A percentile compares a stretch with the other conserved stretches of the same genome.
phyloP scores from a whole-genome alignment of 1,140 invertebrate genomes.

The Sminthurides bifidus region DNA sequence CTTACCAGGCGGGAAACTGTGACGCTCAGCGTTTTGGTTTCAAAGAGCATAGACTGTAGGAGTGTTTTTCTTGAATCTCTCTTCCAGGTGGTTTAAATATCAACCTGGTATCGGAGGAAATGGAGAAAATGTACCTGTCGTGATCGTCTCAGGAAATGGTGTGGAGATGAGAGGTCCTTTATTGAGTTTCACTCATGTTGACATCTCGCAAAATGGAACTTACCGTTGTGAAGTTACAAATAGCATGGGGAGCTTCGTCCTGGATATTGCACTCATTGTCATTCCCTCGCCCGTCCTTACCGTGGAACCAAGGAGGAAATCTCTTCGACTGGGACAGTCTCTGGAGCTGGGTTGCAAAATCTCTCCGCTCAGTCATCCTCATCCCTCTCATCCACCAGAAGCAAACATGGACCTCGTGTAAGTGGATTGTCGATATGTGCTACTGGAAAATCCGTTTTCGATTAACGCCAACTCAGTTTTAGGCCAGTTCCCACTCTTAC shows the following conservation, averaged over 20 bases:
- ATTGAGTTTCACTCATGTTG: conserved; percentile 15
- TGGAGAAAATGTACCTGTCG: conserved; percentile 7
- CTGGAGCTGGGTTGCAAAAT: conserved; percentile 43
- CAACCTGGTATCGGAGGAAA: background rate
- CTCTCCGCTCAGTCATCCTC: conserved; percentile 7
- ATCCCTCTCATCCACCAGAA: too few species aligned
- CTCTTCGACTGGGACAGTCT: conserved; percentile 43
- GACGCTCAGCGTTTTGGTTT: too few species aligned
- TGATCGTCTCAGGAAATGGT: conserved; percentile 11
- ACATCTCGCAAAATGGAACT: conserved; percentile 30
- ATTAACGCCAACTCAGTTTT: too few species aligned
- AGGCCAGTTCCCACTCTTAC: too few species aligned
- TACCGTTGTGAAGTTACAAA: conserved; percentile 49
- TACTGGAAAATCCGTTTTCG: too few species aligned
- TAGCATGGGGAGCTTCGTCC: conserved; percentile 45
- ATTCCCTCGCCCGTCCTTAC: conserved; percentile 42
- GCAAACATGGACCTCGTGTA: too few species aligned
- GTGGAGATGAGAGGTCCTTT: conserved; percentile 16
- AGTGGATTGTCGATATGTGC: too few species aligned
- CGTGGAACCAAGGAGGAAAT: conserved; percentile 45
- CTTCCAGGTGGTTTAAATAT: conserved; percentile 15
- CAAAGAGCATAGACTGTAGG: too few species aligned
- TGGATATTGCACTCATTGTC: conserved; percentile 44
- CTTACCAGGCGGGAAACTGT: too few species aligned
- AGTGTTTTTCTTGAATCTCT: too few species aligned